Evolutionary conservation across 2,113 vertebrate species (phyloP).

Genomic region (Heptranchias perlo): DNA sequence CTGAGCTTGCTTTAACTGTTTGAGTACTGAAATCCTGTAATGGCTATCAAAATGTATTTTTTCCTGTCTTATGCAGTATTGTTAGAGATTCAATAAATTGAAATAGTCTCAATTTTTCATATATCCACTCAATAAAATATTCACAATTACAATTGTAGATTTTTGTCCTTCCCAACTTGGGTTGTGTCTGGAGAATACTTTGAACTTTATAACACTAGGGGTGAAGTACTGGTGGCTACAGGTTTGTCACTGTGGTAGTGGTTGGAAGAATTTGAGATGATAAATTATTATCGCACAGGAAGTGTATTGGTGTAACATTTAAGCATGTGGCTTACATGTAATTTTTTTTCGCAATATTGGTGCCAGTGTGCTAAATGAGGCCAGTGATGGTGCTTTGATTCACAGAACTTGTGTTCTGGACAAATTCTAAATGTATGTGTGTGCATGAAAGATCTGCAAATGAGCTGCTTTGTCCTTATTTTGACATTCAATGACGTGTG

Average conservation of each 20-base stretch:
- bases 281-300: neutral
- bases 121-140: neutral
- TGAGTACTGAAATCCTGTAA: neutral
- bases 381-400: neutral
- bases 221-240: neutral
- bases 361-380: neutral
- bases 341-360: no score
- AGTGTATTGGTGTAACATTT: neutral
- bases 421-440: neutral
- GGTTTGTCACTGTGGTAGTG: neutral
- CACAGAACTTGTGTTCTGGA: neutral
- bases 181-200: neutral
- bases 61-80: neutral
- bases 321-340: neutral
- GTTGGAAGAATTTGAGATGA: neutral
- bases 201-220: neutral
- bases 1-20: slow-evolving; percentile 21
- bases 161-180: neutral
- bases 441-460: neutral
- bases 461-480: slow-evolving; percentile 1
- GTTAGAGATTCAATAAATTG: neutral
- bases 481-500: neutral
- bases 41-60: neutral
- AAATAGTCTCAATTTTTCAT: neutral
- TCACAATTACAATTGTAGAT: neutral